These are phyloP conservation scores for Azorinus chamasolen DNA, from an alignment of 2,888 invertebrate genomes.

Conservation along the genomic window DNA sequence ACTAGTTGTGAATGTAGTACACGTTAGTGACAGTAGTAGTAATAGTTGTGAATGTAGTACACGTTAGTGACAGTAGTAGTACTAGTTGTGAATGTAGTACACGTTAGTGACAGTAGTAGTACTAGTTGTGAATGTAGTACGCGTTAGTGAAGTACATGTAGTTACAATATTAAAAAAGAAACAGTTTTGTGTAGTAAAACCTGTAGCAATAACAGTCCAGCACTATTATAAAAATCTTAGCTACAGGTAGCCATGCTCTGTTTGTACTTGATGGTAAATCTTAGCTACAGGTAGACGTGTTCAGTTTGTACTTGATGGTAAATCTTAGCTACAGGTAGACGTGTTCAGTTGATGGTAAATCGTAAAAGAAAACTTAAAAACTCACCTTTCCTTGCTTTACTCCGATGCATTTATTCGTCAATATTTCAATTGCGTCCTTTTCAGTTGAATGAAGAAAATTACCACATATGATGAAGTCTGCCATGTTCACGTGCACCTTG, in stretches of 20 bases:
- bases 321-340: slow-evolving; percentile 5
- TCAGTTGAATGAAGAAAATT: slow-evolving; percentile 63
- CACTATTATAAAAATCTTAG: too few relatives aligned
- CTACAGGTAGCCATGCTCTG: too few relatives aligned
- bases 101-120: too few relatives aligned
- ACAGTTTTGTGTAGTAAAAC: too few relatives aligned
- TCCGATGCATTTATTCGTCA: slow-evolving; percentile 55
- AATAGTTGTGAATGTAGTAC: slow-evolving; percentile 10
- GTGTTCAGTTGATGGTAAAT: too few relatives aligned
- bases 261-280: too few relatives aligned
- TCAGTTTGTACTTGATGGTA: too few relatives aligned
- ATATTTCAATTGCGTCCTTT: slow-evolving; percentile 32
- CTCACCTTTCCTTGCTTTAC: slow-evolving; percentile 66
- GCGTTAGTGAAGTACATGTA: neutral
- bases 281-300: too few relatives aligned
- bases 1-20: slow-evolving; percentile 3
- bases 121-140: neutral
- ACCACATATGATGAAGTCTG: slow-evolving; percentile 51
- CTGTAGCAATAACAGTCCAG: too few relatives aligned
- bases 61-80: too few relatives aligned
- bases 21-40: slow-evolving; percentile 11
- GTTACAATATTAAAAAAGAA: neutral
- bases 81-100: slow-evolving; percentile 9
- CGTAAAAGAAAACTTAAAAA: too few relatives aligned
- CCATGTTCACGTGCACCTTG: neutral